A percentile compares a stretch with the other conserved stretches of the same genome.
These are phyloP conservation scores for Corythaixoides concolor DNA, from an alignment of 2,113 vertebrate species.

Conservation along the genomic window DNA sequence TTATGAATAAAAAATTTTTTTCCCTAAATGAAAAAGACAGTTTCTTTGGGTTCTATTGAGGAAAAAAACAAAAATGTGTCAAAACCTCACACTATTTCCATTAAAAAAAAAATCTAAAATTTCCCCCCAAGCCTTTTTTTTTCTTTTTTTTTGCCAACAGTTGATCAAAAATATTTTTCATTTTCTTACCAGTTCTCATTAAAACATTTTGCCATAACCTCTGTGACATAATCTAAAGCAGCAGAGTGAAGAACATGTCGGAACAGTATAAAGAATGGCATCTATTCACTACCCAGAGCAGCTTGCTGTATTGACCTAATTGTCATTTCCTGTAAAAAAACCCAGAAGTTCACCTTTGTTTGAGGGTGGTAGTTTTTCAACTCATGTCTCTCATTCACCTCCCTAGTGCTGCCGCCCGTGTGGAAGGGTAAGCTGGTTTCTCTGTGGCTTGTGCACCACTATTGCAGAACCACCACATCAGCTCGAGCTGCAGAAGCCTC, in stretches of 20 bases:
- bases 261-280: not conserved
- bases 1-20: not conserved
- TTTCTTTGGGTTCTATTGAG: not conserved
- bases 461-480: not conserved
- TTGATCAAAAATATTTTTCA: not conserved
- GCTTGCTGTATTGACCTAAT: not conserved
- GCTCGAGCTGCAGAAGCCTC: not conserved
- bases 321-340: not conserved
- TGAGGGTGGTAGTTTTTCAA: not conserved
- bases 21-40: not conserved
- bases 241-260: not conserved
- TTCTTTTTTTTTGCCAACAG: not conserved
- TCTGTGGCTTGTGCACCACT: not conserved
- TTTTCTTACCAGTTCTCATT: not conserved
- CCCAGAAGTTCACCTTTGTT: not conserved
- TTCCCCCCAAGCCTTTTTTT: rapidly evolving
- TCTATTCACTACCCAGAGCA: not conserved
- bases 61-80: not conserved
- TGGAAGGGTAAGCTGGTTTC: not conserved
- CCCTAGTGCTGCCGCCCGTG: rapidly evolving
- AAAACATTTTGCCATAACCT: not conserved
- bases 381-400: not conserved
- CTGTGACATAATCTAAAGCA: not conserved
- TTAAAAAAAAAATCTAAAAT: rapidly evolving
- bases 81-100: not conserved